Evolutionary conservation across 2,888 invertebrate species (phyloP).

Genomic region (Hipparchia sbordonii): DNA sequence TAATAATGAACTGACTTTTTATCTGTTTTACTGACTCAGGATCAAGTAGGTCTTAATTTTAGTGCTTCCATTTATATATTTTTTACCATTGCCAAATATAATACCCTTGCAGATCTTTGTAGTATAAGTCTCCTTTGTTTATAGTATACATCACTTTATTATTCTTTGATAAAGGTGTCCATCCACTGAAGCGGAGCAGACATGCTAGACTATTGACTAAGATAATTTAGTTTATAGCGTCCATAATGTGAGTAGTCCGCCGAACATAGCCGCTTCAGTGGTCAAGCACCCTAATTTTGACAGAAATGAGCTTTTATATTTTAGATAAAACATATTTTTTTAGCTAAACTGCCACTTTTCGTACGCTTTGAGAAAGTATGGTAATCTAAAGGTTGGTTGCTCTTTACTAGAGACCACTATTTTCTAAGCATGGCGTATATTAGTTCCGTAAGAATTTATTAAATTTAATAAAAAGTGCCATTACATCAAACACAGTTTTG

Average conservation of each 20-base stretch:
- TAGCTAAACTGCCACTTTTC: conserved; percentile 30
- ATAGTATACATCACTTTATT: conserved; percentile 47
- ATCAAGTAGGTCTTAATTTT: conserved; percentile 46
- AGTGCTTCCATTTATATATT: conserved; percentile 65
- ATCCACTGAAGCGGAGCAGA: too few species aligned
- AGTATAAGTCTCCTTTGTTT: conserved; percentile 48
- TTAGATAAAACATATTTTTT: conserved; percentile 30
- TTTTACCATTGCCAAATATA: conserved; percentile 59
- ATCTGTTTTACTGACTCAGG: conserved; percentile 15
- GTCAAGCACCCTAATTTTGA: conserved; percentile 31
- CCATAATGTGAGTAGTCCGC: too few species aligned
- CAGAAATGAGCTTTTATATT: conserved; percentile 43
- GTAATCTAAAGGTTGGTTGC: not conserved
- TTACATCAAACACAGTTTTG: conserved; percentile 35
- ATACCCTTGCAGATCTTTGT: conserved; percentile 44
- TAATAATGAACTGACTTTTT: not conserved
- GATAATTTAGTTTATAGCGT: too few species aligned
- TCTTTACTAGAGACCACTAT: not conserved
- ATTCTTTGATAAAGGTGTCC: conserved; percentile 10
- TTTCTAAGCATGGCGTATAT: not conserved
- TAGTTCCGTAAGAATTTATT: conserved; percentile 31
- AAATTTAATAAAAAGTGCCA: conserved; percentile 46
- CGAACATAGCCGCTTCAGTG: too few species aligned
- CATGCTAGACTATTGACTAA: too few species aligned
- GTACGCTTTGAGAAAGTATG: not conserved